Percentiles rank a stretch among this genome's conserved stretches.
phyloP scores from a whole-genome alignment of 2,888 invertebrate species.

The Lordiphosa fenestrarum region DNA sequence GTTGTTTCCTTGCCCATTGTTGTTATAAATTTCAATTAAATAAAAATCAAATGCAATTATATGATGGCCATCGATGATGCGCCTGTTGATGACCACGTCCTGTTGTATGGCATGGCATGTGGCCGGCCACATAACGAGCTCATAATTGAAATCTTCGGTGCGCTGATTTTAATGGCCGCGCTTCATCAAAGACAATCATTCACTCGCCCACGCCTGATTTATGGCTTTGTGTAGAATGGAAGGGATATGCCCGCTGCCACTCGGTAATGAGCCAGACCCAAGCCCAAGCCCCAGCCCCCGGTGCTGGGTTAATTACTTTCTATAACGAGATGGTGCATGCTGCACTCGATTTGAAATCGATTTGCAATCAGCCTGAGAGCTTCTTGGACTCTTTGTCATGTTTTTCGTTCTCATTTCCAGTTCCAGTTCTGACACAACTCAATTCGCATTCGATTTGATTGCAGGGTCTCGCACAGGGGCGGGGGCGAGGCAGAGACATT shows the following conservation, averaged over 20 bases:
- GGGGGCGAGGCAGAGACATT: slow-evolving; percentile 49
- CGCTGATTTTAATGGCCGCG: slow-evolving; percentile 50
- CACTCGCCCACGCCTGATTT: slow-evolving; percentile 30
- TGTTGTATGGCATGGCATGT: too few relatives aligned
- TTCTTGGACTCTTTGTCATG: slow-evolving; percentile 35
- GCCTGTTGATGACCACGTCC: slow-evolving; percentile 12
- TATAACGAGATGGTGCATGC: slow-evolving; percentile 15
- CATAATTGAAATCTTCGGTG: slow-evolving; percentile 65
- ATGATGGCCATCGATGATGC: slow-evolving; percentile 40
- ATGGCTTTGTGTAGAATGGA: slow-evolving; percentile 31
- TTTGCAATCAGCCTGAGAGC: slow-evolving; percentile 59
- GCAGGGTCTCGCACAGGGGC: slow-evolving; percentile 26
- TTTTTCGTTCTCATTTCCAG: slow-evolving; percentile 44
- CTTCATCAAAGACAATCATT: slow-evolving; percentile 28
- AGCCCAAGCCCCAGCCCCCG: not conserved
- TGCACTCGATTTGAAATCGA: slow-evolving; percentile 46
- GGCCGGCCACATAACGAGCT: slow-evolving; percentile 31
- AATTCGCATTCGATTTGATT: slow-evolving; percentile 70
- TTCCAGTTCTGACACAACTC: slow-evolving; percentile 48
- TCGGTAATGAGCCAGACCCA: slow-evolving; percentile 13
- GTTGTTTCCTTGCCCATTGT: slow-evolving; percentile 41
- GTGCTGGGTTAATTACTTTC: slow-evolving; percentile 48
- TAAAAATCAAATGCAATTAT: slow-evolving; percentile 67
- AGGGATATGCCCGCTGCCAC: not conserved
- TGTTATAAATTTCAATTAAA: slow-evolving; percentile 72